phyloP scores from a whole-genome alignment of 2,888 invertebrate genomes.

The Drosophila paucipuncta region DNA sequence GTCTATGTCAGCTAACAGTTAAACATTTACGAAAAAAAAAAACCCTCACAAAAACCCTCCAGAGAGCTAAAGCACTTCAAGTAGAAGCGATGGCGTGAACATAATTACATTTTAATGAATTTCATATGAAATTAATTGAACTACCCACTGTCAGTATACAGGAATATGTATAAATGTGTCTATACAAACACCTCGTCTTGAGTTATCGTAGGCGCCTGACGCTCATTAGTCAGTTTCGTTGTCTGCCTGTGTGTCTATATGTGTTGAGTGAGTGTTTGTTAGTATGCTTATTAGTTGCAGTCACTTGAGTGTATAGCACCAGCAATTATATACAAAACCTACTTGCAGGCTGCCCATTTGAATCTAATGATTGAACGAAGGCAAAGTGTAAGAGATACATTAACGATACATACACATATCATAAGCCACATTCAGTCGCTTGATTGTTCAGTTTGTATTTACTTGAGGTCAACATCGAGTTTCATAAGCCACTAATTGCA shows the following conservation, averaged over 20 bases:
- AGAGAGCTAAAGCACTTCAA: neutral
- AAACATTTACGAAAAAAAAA: neutral
- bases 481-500: conserved; percentile 67
- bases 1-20: neutral
- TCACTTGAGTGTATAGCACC: conserved; percentile 18
- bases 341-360: conserved; percentile 11
- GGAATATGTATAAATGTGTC: neutral
- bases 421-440: conserved; percentile 19
- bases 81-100: neutral
- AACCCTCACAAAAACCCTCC: neutral
- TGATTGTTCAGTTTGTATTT: conserved; percentile 26
- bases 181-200: conserved; percentile 13
- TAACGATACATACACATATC: conserved; percentile 9
- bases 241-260: neutral
- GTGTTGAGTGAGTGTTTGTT: conserved; percentile 31
- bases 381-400: neutral
- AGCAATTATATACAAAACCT: conserved; percentile 39
- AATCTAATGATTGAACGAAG: neutral
- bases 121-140: neutral
- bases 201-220: conserved; percentile 4
- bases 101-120: conserved; percentile 5
- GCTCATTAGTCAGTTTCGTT: conserved; percentile 17
- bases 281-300: conserved; percentile 61
- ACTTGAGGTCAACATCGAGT: conserved; percentile 68
- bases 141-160: conserved; percentile 25